Evolutionary conservation across 30 jellyfish, hydroid and myxozoan genomes (phyloP).

Genomic region (Hydra vulgaris): DNA sequence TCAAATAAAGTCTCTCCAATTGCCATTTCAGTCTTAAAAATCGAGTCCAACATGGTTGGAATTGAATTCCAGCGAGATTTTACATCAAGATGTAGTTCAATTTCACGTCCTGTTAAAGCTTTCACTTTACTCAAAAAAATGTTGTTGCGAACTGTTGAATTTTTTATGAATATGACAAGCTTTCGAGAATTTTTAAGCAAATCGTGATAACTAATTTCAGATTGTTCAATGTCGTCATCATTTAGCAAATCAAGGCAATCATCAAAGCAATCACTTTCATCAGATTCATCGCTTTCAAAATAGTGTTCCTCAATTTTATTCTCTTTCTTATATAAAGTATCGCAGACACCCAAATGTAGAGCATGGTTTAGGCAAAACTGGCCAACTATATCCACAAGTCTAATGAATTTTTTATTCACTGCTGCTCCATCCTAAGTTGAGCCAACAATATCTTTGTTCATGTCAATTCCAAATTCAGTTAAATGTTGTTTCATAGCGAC

Average conservation of each 20-base stretch:
- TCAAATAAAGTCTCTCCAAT: not conserved
- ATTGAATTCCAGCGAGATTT: not conserved
- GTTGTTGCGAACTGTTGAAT: not conserved
- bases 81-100: not conserved
- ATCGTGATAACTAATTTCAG: not conserved
- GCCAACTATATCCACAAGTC: not conserved
- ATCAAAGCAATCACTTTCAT: not conserved
- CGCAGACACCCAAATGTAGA: not conserved
- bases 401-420: not conserved
- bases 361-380: not conserved
- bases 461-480: not conserved
- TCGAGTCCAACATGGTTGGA: not conserved
- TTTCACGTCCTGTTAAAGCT: not conserved
- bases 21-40: not conserved
- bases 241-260: not conserved
- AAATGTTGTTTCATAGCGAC: not conserved
- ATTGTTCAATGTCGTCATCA: not conserved
- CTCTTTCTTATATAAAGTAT: not conserved
- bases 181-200: not conserved
- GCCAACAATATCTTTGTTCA: not conserved
- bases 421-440: not conserved
- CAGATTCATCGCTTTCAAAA: not conserved
- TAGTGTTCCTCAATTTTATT: not conserved
- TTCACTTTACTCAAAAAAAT: not conserved
- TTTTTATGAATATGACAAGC: not conserved